phyloP scores from a whole-genome alignment of 2,888 invertebrate species.

The Spilarctia lutea region DNA sequence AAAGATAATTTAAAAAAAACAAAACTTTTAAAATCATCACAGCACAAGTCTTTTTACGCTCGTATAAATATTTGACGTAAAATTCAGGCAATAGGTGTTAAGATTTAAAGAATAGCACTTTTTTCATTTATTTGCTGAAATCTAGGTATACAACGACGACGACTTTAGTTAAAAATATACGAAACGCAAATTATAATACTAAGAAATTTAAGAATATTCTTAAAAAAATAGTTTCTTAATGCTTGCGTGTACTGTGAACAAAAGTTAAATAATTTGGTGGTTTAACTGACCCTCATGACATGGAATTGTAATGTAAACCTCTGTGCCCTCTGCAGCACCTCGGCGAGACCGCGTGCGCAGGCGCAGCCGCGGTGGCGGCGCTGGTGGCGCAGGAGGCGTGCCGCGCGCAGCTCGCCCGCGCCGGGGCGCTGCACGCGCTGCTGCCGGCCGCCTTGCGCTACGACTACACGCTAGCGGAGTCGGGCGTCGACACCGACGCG shows the following conservation, averaged over 20 bases:
- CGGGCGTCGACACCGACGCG: conserved; percentile 95
- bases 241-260: background rate
- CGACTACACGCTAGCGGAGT: conserved; percentile 98
- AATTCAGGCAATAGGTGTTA: too few relatives aligned
- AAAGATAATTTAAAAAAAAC: too few relatives aligned
- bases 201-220: background rate
- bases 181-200: background rate
- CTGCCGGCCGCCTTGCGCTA: conserved; percentile 96
- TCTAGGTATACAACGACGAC: too few relatives aligned
- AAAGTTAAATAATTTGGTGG: too few relatives aligned
- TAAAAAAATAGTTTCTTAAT: background rate
- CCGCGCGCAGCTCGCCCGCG: conserved; percentile 93
- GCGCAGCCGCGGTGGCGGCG: conserved; percentile 96
- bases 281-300: too few relatives aligned
- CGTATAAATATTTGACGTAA: too few relatives aligned
- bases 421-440: conserved; percentile 97
- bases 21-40: too few relatives aligned
- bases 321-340: conserved; percentile 88
- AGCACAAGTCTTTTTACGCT: too few relatives aligned
- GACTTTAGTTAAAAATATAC: background rate
- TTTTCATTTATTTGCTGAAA: too few relatives aligned
- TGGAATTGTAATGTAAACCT: too few relatives aligned
- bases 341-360: conserved; percentile 92
- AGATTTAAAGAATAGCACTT: too few relatives aligned
- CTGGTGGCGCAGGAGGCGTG: conserved; percentile 94